Percentiles rank a stretch among this genome's conserved stretches.
These are phyloP conservation scores for Eupithecia pulchellata DNA, from an alignment of 2,888 invertebrate genomes.

Conservation along the genomic window DNA sequence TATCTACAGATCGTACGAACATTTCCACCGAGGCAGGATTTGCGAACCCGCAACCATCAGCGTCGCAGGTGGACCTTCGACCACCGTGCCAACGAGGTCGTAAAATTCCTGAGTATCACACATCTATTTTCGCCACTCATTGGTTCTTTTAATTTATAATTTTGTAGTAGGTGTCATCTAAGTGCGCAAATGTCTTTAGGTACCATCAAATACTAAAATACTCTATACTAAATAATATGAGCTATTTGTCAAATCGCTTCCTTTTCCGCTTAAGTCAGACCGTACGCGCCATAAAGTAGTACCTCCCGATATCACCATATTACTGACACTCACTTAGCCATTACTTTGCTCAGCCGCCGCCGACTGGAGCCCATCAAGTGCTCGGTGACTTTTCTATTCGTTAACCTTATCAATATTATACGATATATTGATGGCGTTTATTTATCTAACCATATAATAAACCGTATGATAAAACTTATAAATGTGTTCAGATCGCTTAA, in stretches of 20 bases:
- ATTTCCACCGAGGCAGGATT: too few species aligned
- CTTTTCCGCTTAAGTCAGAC: constrained; percentile 37
- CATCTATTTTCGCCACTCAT: too few species aligned
- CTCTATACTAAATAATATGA: constrained; percentile 2
- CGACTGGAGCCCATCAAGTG: constrained; percentile 44
- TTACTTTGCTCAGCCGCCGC: constrained; percentile 50
- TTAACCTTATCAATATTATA: not conserved
- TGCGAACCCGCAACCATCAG: too few species aligned
- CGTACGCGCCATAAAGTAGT: constrained; percentile 54
- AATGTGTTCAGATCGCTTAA: too few species aligned
- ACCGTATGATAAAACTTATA: too few species aligned
- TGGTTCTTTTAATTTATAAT: too few species aligned
- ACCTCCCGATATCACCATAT: constrained; percentile 52
- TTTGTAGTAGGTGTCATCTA: not conserved
- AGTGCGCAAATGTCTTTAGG: not conserved
- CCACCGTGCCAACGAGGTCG: too few species aligned
- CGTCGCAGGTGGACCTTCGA: too few species aligned
- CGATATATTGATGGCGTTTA: too few species aligned
- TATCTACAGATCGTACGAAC: too few species aligned
- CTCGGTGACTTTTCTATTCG: constrained; percentile 20
- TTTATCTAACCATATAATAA: too few species aligned
- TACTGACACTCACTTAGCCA: constrained; percentile 55
- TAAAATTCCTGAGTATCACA: too few species aligned
- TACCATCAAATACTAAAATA: not conserved
- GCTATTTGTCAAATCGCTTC: constrained; percentile 30